phyloP scores from a whole-genome alignment of 1,140 invertebrate genomes.

The Hyles euphorbiae region DNA sequence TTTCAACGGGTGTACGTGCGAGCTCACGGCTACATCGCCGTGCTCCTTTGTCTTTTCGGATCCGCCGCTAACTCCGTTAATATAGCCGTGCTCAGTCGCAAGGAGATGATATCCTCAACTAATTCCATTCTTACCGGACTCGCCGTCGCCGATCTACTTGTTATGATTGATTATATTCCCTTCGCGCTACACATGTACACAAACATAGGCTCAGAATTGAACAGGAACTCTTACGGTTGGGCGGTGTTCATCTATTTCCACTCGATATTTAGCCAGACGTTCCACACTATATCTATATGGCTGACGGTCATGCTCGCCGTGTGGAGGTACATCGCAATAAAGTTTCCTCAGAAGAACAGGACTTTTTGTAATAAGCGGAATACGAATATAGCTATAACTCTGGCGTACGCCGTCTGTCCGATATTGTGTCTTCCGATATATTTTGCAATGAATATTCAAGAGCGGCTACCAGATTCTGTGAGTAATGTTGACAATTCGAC shows the following conservation, averaged over 20 bases:
- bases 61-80: conserved; percentile 94
- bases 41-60: conserved; percentile 91
- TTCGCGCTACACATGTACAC: conserved; percentile 89
- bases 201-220: conserved; percentile 67
- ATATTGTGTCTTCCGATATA: conserved; percentile 91
- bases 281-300: conserved; percentile 95
- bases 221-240: conserved; percentile 85
- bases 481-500: conserved; percentile 11
- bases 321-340: conserved; percentile 94
- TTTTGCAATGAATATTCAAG: conserved; percentile 76
- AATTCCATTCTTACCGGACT: conserved; percentile 91
- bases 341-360: conserved; percentile 85
- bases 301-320: conserved; percentile 93
- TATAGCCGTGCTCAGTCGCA: conserved; percentile 92
- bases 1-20: conserved; percentile 60
- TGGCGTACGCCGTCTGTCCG: conserved; percentile 87
- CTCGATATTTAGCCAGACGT: conserved; percentile 88
- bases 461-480: conserved; percentile 20
- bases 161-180: conserved; percentile 96
- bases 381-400: conserved; percentile 84
- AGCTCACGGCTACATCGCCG: conserved; percentile 67
- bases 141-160: conserved; percentile 92
- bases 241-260: conserved; percentile 89
- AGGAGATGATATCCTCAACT: conserved; percentile 91
- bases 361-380: conserved; percentile 86